A percentile compares a stretch with the other conserved stretches of the same genome.
Evolutionary conservation across 2,113 vertebrate genomes (phyloP).

Genomic region (Mastomys natalensis): DNA sequence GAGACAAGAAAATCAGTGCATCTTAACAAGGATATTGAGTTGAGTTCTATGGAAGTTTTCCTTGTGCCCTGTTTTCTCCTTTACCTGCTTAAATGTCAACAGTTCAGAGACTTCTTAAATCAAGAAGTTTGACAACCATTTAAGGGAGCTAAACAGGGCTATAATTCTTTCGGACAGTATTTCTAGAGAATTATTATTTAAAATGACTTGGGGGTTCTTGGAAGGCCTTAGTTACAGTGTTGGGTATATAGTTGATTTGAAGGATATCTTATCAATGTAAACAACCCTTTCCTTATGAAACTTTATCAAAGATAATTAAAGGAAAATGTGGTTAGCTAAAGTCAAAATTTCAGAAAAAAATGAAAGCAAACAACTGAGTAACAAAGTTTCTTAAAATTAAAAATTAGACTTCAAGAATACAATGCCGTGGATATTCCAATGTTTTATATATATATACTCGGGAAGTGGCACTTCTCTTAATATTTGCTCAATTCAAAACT

Average conservation of each 20-base stretch:
- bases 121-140: not conserved
- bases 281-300: not conserved
- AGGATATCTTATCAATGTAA: not conserved
- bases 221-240: not conserved
- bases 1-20: not conserved
- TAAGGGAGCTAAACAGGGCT: not conserved
- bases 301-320: not conserved
- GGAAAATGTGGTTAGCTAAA: not conserved
- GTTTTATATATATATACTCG: not conserved
- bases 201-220: not conserved
- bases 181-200: not conserved
- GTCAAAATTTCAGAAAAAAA: not conserved
- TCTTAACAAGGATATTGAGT: not conserved
- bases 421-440: fast-evolving
- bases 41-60: not conserved
- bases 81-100: not conserved
- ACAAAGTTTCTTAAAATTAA: not conserved
- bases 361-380: not conserved
- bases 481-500: not conserved
- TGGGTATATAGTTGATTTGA: not conserved
- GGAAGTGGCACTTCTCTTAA: not conserved
- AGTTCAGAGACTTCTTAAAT: not conserved
- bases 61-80: not conserved
- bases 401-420: not conserved
- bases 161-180: not conserved